Evolutionary conservation across 2,113 vertebrate genomes (phyloP).

Genomic region (Todiramphus saurophagus): DNA sequence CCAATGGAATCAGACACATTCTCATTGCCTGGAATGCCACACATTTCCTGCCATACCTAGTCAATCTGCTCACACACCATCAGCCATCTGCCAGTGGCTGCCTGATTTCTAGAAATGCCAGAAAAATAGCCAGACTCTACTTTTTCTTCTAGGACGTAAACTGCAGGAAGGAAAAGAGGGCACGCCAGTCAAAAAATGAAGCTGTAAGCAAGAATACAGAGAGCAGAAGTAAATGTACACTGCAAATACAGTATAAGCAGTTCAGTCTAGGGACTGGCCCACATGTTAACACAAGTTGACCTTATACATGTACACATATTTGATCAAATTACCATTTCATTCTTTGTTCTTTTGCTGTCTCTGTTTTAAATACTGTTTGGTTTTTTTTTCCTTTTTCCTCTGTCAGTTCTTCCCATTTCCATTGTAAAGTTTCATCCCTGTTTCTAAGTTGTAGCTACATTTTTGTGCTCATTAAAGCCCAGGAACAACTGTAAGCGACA

Average conservation of each 20-base stretch:
- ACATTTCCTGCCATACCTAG: not conserved
- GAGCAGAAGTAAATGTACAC: not conserved
- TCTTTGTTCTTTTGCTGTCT: not conserved
- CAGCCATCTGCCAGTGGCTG: not conserved
- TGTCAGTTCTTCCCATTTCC: not conserved
- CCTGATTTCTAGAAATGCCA: not conserved
- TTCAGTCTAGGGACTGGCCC: not conserved
- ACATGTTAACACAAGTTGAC: not conserved
- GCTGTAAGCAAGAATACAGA: not conserved
- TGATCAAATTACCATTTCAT: not conserved
- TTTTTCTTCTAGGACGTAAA: not conserved
- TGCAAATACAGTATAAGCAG: not conserved
- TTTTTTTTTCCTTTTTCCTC: not conserved
- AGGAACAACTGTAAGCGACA: not conserved
- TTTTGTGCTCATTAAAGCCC: not conserved
- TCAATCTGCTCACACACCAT: not conserved
- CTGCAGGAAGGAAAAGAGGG: not conserved
- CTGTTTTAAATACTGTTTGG: not conserved
- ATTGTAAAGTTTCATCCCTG: not conserved
- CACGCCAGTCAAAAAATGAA: accelerated
- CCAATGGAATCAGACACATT: not conserved
- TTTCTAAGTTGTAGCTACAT: not conserved
- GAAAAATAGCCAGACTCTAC: not conserved
- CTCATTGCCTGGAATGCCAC: not conserved
- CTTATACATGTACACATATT: not conserved